Conservation (phyloP, 1,140 invertebrate genomes). For the Pemphigus obesinymphae region DNA sequence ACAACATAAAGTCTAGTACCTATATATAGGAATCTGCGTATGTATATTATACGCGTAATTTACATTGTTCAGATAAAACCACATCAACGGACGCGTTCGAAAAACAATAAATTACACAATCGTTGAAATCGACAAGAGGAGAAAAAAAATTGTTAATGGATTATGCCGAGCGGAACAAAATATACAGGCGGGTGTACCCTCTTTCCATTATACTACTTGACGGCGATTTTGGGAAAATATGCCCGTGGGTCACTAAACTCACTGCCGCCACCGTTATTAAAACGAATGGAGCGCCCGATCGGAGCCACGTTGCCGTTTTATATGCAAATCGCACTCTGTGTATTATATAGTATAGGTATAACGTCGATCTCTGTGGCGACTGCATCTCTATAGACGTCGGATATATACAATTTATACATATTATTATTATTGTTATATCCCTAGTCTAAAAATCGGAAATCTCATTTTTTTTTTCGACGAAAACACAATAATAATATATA, state of each 20-base stretch:
- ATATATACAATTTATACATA: too few species aligned
- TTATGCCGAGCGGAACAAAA: neutral
- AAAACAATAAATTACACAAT: neutral
- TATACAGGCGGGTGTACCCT: neutral
- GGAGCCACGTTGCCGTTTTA: neutral
- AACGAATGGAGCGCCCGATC: neutral
- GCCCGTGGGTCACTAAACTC: neutral
- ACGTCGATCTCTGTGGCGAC: neutral
- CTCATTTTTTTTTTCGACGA: neutral
- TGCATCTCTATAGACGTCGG: neutral
- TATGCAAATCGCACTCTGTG: neutral
- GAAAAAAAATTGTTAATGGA: neutral
- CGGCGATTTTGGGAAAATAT: neutral
- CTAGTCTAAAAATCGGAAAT: neutral
- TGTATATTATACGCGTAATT: too few species aligned
- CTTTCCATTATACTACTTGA: neutral
- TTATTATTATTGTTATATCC: neutral
- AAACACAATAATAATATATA: neutral
- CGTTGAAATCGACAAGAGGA: neutral
- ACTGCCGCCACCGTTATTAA: neutral
- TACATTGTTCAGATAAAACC: too few species aligned
- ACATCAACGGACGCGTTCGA: neutral
- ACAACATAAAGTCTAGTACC: too few species aligned
- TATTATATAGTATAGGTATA: neutral
- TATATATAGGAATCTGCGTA: too few species aligned